Evolutionary conservation across 1,140 invertebrate species (phyloP), one percentile per base, ranked within the genome.

Genomic region (Atta colombica): DNA sequence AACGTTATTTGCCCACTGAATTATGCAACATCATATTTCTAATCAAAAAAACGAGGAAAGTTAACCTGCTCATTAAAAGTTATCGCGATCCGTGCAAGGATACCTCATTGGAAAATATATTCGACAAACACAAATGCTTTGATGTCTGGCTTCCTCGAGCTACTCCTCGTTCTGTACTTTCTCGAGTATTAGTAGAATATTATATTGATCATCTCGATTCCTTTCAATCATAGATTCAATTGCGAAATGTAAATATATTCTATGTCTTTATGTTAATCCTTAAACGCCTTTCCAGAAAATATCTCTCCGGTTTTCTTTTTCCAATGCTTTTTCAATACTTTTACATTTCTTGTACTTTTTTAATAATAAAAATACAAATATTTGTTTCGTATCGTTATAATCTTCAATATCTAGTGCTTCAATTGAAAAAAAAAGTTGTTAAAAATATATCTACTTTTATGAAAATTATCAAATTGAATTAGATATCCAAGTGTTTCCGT

Each of bases 61-160:
- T 65, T 66, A 31, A 75, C 10, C 8, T 21, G 60, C 21, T 87
- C 63, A 53, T 88, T 84, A 87, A 84, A 55, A 72, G 31, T 63
- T 28, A 45, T 18, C 68, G n/a, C 55, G 28, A 63, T 31, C 55
- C 21, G 31, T 3, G 35, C 58, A 10, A 14, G 25, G 5, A 66
- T 45, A 12, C 69, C 58, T n/a, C 31, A 45, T 21, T 51, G 39
- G 21, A 63, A 84, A 18, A 74, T 16, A 35, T 14, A 45, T 25
- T 4, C 39, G 39, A 21, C 39, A 18, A 49, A 45, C 18, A 35
- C 53, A n/a, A 71, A 55, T 16, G 16, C 8, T 28, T 68, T n/a
- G 45, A 71, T 8, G 55, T 77, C 58, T 18, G 53, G 28, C 5
- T 65, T 31, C 28, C 12, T 3, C 49, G 3, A 21, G 5, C n/a